These are phyloP conservation scores for Julus scanicus DNA, from an alignment of 2,888 invertebrate species.

Conservation along the genomic window DNA sequence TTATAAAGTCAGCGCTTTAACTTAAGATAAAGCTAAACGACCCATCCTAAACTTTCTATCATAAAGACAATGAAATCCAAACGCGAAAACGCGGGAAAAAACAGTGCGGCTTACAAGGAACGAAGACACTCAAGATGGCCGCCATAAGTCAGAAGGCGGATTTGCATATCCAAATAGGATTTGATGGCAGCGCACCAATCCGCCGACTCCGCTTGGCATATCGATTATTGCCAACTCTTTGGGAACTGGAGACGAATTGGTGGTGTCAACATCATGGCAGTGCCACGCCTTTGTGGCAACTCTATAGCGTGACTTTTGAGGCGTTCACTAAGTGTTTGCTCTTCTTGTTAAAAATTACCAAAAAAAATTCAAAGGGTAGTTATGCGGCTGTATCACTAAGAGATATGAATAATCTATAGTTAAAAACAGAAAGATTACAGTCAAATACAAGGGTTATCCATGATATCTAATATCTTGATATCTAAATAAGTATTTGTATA, in stretches of 20 bases:
- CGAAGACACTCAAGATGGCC: slow-evolving; percentile 2
- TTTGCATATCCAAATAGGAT: slow-evolving; percentile 52
- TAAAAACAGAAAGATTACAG: no score
- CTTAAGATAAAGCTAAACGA: slow-evolving; percentile 51
- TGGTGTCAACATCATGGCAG: not conserved
- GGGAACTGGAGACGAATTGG: not conserved
- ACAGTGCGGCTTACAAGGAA: not conserved
- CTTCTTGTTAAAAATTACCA: not conserved
- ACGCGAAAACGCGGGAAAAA: not conserved
- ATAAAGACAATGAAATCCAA: not conserved
- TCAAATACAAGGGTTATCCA: no score
- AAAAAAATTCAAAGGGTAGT: no score
- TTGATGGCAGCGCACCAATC: slow-evolving; percentile 5
- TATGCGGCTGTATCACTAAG: no score
- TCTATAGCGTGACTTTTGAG: not conserved
- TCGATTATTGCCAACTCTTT: slow-evolving; percentile 44
- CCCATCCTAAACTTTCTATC: slow-evolving; percentile 38
- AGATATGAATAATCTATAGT: no score
- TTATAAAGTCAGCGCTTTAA: slow-evolving; percentile 55
- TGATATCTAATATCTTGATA: no score
- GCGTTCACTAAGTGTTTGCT: not conserved
- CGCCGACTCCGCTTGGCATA: not conserved
- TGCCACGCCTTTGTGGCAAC: not conserved
- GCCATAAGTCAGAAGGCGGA: not conserved
- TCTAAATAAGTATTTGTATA: no score